phyloP scores from a whole-genome alignment of 2,113 vertebrate genomes.

The Triplophysa rosa region DNA sequence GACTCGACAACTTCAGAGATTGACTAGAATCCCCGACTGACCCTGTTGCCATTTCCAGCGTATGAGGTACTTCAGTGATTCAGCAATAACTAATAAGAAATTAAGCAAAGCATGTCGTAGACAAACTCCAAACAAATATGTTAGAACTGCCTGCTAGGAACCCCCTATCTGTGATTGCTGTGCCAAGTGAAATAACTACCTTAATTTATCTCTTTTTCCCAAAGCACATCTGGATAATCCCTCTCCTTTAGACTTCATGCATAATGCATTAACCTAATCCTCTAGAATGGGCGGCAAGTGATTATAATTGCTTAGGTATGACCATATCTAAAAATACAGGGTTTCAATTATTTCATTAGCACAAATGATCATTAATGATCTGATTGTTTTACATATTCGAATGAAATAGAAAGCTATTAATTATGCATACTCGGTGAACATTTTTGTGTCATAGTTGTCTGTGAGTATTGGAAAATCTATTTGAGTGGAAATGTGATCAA shows the following conservation, averaged over 20 bases:
- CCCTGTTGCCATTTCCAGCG: conserved; percentile 7
- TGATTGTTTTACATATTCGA: background rate
- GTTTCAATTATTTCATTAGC: conserved; percentile 24
- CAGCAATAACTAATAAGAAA: conserved; percentile 5
- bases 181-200: conserved; percentile 47
- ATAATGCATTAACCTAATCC: conserved; percentile 40
- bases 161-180: conserved; percentile 36
- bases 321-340: conserved; percentile 19
- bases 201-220: conserved; percentile 43
- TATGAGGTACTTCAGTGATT: conserved; percentile 27
- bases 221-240: conserved; percentile 45
- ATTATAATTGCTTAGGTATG: conserved; percentile 36
- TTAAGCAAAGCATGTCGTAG: background rate
- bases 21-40: conserved; percentile 15
- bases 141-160: conserved; percentile 29
- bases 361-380: conserved; percentile 21
- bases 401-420: conserved; percentile 6
- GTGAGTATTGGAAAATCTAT: background rate
- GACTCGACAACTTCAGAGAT: no score
- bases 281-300: conserved; percentile 42
- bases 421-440: background rate
- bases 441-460: background rate
- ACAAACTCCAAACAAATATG: conserved; percentile 19
- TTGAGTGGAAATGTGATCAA: conserved; percentile 23
- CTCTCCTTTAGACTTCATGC: conserved; percentile 35